phyloP scores from a whole-genome alignment of 1,140 invertebrate species.

The Macrostomum lignano region DNA sequence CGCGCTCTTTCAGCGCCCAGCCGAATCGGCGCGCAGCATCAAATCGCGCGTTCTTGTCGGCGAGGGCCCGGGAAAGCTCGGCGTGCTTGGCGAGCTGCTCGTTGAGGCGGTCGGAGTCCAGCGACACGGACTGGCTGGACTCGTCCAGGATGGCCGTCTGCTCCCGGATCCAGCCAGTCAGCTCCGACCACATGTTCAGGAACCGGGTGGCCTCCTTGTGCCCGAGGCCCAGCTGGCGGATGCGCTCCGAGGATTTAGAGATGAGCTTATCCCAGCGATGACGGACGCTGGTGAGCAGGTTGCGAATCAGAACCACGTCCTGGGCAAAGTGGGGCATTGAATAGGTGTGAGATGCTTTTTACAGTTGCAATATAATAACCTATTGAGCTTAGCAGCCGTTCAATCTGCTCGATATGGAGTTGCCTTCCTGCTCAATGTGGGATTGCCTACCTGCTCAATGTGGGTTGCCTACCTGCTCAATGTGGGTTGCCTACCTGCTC shows the following conservation, averaged over 20 bases:
- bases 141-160: conserved; percentile 52
- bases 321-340: no score
- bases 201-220: conserved; percentile 65
- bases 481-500: no score
- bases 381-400: no score
- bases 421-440: no score
- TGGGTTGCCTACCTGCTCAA: no score
- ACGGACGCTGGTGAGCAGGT: conserved; percentile 74
- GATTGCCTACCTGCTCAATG: no score
- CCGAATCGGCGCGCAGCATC: conserved; percentile 62
- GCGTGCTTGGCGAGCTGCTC: conserved; percentile 57
- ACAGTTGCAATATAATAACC: no score
- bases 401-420: no score
- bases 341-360: no score
- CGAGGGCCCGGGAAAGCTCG: conserved; percentile 65
- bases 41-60: conserved; percentile 58
- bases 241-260: conserved; percentile 71
- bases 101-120: conserved; percentile 61
- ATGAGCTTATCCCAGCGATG: conserved; percentile 89
- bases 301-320: conserved; percentile 93
- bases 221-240: conserved; percentile 64
- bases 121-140: conserved; percentile 38
- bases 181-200: conserved; percentile 39
- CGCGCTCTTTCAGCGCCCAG: conserved; percentile 63
- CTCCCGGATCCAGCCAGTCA: conserved; percentile 53